Conservation (phyloP, 2,888 invertebrate species). For the Steinernema scapterisci region DNA sequence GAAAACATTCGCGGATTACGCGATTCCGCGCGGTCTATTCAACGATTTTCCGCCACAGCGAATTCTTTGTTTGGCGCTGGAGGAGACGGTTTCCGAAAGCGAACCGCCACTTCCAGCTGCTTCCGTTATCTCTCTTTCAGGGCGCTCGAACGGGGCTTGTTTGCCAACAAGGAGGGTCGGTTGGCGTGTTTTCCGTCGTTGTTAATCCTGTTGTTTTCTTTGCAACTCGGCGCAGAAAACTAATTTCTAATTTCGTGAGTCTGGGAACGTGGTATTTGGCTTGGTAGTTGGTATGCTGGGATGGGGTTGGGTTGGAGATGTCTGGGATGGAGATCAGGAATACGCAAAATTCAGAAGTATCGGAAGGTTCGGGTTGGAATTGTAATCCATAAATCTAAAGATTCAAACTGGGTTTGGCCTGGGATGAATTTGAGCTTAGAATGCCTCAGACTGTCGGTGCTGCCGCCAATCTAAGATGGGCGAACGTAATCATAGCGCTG, state of each 20-base stretch:
- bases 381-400: too few species aligned
- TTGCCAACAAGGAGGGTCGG: neutral
- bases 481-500: too few species aligned
- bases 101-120: neutral
- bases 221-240: neutral
- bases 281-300: too few species aligned
- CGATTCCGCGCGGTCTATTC: constrained; percentile 10
- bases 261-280: too few species aligned
- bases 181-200: neutral
- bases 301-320: too few species aligned
- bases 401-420: too few species aligned
- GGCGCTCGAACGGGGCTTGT: neutral
- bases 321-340: too few species aligned
- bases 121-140: neutral
- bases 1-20: constrained; percentile 31
- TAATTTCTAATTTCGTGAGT: neutral
- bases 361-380: too few species aligned
- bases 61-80: neutral
- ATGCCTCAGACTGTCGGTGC: too few species aligned
- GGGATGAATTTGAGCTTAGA: too few species aligned
- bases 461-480: too few species aligned
- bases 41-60: constrained; percentile 25
- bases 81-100: neutral
- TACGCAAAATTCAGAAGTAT: too few species aligned
- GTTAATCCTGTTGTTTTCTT: neutral